Percentiles rank a stretch among this genome's conserved stretches.
Conservation (phyloP, 2,797 vertebrate species). For the Vultur gryphus region DNA sequence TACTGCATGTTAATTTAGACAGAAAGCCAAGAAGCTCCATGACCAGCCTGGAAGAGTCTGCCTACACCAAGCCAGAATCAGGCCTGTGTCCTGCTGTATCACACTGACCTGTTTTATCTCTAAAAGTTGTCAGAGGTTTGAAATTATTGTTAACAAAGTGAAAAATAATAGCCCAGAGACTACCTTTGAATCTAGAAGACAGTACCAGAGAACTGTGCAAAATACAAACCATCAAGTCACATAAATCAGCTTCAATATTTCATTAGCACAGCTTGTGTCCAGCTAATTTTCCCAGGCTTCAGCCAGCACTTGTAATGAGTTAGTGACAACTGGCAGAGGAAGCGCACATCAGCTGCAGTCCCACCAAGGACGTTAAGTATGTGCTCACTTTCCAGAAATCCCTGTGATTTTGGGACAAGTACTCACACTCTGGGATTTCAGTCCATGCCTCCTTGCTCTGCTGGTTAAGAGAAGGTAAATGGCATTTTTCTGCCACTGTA, state of each 20-base stretch:
- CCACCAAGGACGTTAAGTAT: background rate
- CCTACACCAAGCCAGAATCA: background rate
- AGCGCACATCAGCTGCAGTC: accelerated
- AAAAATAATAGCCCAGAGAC: background rate
- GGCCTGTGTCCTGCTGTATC: background rate
- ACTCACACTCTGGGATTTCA: background rate
- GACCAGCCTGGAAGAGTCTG: background rate
- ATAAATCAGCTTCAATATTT: background rate
- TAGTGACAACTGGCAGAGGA: background rate
- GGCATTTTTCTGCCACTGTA: background rate
- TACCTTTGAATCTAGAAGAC: background rate
- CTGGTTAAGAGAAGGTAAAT: background rate
- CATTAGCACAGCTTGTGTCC: background rate
- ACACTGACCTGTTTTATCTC: background rate
- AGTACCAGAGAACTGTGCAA: background rate
- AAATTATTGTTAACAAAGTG: background rate
- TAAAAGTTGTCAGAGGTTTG: background rate
- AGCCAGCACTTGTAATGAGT: background rate
- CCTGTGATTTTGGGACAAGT: background rate
- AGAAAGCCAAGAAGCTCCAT: background rate
- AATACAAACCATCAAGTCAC: background rate
- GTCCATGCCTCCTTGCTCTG: background rate
- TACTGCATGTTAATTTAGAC: background rate
- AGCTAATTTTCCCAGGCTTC: background rate
- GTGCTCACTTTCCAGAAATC: background rate